Percentiles rank a stretch among this genome's conserved stretches.
Evolutionary conservation across 2,113 vertebrate genomes (phyloP).

Genomic region (Prionailurus viverrinus): DNA sequence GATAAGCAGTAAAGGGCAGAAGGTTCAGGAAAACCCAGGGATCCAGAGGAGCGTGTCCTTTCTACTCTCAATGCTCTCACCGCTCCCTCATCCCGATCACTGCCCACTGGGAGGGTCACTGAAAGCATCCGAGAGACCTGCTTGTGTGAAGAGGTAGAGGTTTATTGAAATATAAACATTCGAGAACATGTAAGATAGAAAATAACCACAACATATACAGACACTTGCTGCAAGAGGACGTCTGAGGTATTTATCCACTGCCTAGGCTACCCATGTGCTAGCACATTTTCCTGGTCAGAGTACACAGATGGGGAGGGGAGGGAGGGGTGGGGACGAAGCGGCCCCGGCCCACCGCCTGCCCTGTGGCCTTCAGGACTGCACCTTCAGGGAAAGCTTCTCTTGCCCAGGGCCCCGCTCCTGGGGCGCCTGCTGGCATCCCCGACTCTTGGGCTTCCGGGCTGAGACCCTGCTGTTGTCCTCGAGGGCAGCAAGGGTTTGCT

Average conservation of each 20-base stretch:
- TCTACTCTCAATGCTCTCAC: not conserved
- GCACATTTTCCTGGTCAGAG: constrained; percentile 85
- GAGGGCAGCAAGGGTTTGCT: not conserved
- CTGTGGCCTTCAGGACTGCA: not conserved
- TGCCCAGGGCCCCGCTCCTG: not conserved
- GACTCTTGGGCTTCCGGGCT: not conserved
- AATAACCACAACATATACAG: constrained; percentile 90
- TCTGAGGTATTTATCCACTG: constrained; percentile 90
- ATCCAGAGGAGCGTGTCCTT: not conserved
- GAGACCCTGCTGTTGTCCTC: not conserved
- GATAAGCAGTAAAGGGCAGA: not conserved
- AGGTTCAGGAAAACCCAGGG: not conserved
- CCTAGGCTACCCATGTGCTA: constrained; percentile 87
- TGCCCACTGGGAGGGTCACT: not conserved
- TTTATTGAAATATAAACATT: constrained; percentile 94
- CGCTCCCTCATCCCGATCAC: not conserved
- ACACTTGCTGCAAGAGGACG: constrained; percentile 89
- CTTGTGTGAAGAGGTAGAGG: constrained; percentile 90
- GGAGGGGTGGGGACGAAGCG: constrained; percentile 63
- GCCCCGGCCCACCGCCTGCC: constrained; percentile 66
- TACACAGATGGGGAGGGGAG: constrained; percentile 68
- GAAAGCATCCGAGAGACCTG: not conserved
- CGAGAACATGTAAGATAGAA: constrained; percentile 89
- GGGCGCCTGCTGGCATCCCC: not conserved
- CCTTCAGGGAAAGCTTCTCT: not conserved